Evolutionary conservation across 2,888 invertebrate species (phyloP).

Genomic region (Agrotis clavis): DNA sequence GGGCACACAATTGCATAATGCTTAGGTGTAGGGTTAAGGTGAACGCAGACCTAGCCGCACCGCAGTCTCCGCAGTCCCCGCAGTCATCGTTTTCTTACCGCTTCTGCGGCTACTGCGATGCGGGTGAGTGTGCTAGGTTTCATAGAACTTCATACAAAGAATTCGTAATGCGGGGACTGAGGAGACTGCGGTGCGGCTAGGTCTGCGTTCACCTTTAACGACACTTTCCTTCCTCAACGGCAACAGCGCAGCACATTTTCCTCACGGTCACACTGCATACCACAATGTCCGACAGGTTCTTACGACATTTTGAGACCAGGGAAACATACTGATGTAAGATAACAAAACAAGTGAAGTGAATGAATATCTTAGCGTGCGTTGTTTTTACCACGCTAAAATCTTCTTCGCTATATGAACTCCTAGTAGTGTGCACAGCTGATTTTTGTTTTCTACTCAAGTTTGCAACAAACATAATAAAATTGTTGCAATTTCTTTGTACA

Average conservation of each 20-base stretch:
- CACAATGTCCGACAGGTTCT: constrained; percentile 33
- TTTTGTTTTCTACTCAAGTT: constrained; percentile 50
- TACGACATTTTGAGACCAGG: constrained; percentile 64
- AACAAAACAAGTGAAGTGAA: constrained; percentile 18
- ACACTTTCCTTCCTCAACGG: constrained; percentile 5
- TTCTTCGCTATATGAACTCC: constrained; percentile 52
- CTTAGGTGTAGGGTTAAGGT: too few relatives aligned
- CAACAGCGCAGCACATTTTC: background rate
- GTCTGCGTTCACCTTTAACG: too few relatives aligned
- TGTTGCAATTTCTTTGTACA: background rate
- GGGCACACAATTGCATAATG: constrained; percentile 55
- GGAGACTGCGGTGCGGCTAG: too few relatives aligned
- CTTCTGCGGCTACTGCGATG: too few relatives aligned
- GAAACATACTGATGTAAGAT: constrained; percentile 52
- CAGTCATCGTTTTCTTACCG: too few relatives aligned
- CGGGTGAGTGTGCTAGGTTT: too few relatives aligned
- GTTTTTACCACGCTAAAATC: constrained; percentile 24
- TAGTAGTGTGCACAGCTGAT: constrained; percentile 64
- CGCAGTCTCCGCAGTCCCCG: too few relatives aligned
- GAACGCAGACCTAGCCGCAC: too few relatives aligned
- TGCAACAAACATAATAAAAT: background rate
- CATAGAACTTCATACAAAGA: too few relatives aligned
- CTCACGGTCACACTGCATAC: constrained; percentile 10
- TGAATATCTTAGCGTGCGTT: constrained; percentile 13
- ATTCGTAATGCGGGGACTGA: too few relatives aligned